Conservation (phyloP, 2,888 invertebrate genomes). For the Parthenolecanium corni region DNA sequence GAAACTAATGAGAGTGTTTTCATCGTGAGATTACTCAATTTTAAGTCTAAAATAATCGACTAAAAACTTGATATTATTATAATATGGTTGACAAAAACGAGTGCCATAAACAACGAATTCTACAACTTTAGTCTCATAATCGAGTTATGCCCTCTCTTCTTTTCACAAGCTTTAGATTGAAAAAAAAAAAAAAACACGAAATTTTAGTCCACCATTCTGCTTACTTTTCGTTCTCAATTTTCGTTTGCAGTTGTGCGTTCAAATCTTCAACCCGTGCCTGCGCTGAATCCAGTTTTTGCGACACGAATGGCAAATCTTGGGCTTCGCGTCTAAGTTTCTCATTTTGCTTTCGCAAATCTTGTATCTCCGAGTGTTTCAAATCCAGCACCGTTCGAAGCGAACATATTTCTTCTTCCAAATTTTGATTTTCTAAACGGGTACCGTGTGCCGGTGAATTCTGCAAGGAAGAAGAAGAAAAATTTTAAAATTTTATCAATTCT, state of each 20-base stretch:
- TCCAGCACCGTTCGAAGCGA: conserved; percentile 81
- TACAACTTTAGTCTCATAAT: too few relatives aligned
- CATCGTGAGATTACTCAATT: too few relatives aligned
- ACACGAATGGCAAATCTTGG: conserved; percentile 57
- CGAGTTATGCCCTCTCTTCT: too few relatives aligned
- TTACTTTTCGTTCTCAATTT: conserved; percentile 61
- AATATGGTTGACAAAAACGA: too few relatives aligned
- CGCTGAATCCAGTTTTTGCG: conserved; percentile 62
- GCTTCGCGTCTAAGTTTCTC: conserved; percentile 59
- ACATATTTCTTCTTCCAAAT: conserved; percentile 58
- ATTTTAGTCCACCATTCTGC: too few relatives aligned
- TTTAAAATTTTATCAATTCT: too few relatives aligned
- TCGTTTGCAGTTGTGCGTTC: conserved; percentile 57
- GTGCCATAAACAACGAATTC: too few relatives aligned
- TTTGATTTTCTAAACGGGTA: conserved; percentile 27
- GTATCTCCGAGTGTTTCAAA: conserved; percentile 73
- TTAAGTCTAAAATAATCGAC: too few relatives aligned
- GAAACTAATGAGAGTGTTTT: too few relatives aligned
- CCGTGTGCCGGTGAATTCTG: conserved; percentile 16
- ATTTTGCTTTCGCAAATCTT: conserved; percentile 58
- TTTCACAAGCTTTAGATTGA: too few relatives aligned
- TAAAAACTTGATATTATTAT: too few relatives aligned
- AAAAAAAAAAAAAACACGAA: too few relatives aligned
- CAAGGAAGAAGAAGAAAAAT: neutral
- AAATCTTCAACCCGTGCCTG: conserved; percentile 79